Conservation (phyloP, 2,113 vertebrate species). For the Azemiops feae region DNA sequence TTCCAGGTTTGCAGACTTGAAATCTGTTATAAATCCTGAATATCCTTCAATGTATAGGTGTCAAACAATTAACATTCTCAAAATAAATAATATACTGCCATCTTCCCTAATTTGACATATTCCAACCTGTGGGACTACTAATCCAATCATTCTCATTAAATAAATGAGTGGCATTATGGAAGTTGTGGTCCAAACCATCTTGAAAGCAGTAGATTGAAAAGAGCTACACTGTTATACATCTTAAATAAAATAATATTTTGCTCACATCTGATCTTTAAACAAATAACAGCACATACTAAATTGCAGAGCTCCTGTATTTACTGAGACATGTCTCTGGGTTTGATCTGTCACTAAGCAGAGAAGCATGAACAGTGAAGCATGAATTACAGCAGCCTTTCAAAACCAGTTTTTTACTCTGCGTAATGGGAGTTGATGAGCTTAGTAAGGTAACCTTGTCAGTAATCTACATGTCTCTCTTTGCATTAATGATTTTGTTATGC, state of each 20-base stretch:
- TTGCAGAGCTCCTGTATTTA: background rate
- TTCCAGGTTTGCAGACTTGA: background rate
- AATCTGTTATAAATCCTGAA: background rate
- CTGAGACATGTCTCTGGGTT: constrained; percentile 13
- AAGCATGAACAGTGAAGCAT: background rate
- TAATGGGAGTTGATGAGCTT: constrained; percentile 27
- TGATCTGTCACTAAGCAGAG: constrained; percentile 8
- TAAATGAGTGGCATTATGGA: background rate
- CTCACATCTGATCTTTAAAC: background rate
- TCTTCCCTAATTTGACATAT: background rate
- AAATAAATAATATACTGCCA: background rate
- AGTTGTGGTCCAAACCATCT: background rate
- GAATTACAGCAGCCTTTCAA: background rate
- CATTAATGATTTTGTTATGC: constrained; percentile 34
- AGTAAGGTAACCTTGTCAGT: constrained; percentile 31
- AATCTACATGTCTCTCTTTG: constrained; percentile 30
- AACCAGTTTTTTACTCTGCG: background rate
- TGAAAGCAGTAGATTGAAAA: background rate
- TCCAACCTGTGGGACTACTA: background rate
- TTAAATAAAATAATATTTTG: background rate
- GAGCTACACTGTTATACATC: background rate
- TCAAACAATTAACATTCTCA: background rate
- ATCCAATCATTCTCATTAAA: background rate
- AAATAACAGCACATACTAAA: background rate
- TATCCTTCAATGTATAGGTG: background rate